These are phyloP conservation scores for Amblyornis subalaris DNA, from an alignment of 2,113 vertebrate genomes.

Conservation along the genomic window DNA sequence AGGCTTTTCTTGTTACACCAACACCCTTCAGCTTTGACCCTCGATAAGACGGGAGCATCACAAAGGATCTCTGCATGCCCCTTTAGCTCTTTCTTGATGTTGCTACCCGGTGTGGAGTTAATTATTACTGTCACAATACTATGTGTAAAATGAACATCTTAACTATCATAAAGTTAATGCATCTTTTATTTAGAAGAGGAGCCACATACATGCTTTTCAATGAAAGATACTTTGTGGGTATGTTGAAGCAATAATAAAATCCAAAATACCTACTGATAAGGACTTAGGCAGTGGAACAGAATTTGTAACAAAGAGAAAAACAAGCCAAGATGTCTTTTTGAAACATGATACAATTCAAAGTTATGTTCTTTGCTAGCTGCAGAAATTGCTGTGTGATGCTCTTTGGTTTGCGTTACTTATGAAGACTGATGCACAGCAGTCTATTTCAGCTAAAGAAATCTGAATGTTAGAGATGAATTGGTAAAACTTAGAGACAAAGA, in stretches of 20 bases:
- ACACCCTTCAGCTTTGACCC: neutral
- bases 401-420: neutral
- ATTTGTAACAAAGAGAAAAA: neutral
- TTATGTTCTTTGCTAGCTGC: neutral
- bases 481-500: neutral
- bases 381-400: neutral
- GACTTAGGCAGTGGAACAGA: accelerated
- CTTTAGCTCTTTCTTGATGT: neutral
- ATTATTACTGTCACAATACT: neutral
- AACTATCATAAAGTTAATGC: neutral
- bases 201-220: neutral
- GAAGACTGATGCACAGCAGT: neutral
- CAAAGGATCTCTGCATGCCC: neutral
- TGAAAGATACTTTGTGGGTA: neutral
- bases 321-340: neutral
- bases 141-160: neutral
- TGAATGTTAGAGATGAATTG: neutral
- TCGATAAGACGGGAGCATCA: neutral
- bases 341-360: neutral
- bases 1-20: neutral
- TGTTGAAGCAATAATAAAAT: neutral
- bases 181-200: neutral
- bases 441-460: neutral
- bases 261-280: neutral
- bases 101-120: neutral